Base-by-base conservation (phyloP, 1,140 invertebrate genomes). In the Mylabris phalerata region DNA sequence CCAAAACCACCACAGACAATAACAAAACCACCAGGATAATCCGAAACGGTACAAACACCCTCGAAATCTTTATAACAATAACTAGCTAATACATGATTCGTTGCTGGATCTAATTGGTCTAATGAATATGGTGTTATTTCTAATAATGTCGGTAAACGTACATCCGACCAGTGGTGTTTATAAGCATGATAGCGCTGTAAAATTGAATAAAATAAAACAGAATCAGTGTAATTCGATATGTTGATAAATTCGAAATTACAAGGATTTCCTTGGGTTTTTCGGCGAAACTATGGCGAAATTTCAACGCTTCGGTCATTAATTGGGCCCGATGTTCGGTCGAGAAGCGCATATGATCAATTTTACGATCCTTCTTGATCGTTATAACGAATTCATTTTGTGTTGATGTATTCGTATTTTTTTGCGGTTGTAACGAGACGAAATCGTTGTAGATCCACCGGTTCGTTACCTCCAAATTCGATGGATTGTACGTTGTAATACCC, bases 401-500 rank as follows among this genome's bases (percentile, higher is more conserved):
- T 11, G 80, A 80, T 59, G 64, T 61, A 47, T 68, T 74, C 71
- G 60, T 82, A 76, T 73, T 82, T 79, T 67, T 76, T 60, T 80
- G 76, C 13, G 89, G 86, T 19, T 84, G 80, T 25, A 93, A 80
- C 49, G 80, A 87, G 58, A 92, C 82, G 58, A 94, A 83, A 75
- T 95, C 92, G 44, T 81, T 80, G 71, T 93, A 94, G 26, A 85
- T 77, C 91, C 92, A 95, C 76, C 92, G 88, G 78, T 99, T 99
- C 42, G 97, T 99, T n/a, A 91, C 82, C 74, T 98, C 96, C 70
- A 98, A 79, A 61, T 85, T 90, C 62, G 83, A 86, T 2, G 95
- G 95, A 76, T 98, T 98, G 74, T 98, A 98, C 10, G 97, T 99
- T 42, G 95, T 94, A 59, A 99, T 92, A 32, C 94, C 95, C 75